phyloP scores from a whole-genome alignment of 1,140 invertebrate genomes.

The Popillia japonica region DNA sequence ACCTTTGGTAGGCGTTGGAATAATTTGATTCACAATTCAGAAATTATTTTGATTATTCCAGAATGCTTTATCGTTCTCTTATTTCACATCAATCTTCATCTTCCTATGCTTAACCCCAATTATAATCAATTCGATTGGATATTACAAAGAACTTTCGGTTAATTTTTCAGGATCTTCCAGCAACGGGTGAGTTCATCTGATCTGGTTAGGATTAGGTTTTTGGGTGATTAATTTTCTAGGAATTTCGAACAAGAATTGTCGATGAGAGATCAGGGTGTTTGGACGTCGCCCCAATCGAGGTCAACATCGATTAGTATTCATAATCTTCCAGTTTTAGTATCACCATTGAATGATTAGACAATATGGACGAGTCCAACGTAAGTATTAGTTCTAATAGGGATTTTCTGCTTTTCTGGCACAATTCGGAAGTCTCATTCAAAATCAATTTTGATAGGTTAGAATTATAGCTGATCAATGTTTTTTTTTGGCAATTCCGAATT shows the following conservation, averaged over 20 bases:
- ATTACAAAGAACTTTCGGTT: neutral
- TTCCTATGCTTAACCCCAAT: neutral
- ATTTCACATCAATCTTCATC: neutral
- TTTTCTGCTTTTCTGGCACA: too few species aligned
- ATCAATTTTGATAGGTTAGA: too few species aligned
- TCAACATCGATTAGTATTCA: neutral
- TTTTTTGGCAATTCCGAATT: too few species aligned
- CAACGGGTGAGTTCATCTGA: neutral
- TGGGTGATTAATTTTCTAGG: neutral
- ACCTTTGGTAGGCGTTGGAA: neutral
- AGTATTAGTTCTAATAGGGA: too few species aligned
- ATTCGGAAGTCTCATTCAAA: too few species aligned
- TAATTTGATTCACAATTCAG: neutral
- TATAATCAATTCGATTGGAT: neutral
- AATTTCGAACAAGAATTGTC: neutral
- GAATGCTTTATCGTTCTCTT: conserved; percentile 19
- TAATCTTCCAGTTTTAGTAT: neutral
- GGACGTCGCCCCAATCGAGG: neutral
- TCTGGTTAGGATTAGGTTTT: neutral
- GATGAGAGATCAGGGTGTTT: neutral
- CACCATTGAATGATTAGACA: neutral
- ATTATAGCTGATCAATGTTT: too few species aligned
- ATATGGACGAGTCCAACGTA: neutral
- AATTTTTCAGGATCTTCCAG: neutral
- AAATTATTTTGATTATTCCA: neutral